Base-by-base conservation (phyloP, 1,140 invertebrate genomes). In the Aphelinus certus region DNA sequence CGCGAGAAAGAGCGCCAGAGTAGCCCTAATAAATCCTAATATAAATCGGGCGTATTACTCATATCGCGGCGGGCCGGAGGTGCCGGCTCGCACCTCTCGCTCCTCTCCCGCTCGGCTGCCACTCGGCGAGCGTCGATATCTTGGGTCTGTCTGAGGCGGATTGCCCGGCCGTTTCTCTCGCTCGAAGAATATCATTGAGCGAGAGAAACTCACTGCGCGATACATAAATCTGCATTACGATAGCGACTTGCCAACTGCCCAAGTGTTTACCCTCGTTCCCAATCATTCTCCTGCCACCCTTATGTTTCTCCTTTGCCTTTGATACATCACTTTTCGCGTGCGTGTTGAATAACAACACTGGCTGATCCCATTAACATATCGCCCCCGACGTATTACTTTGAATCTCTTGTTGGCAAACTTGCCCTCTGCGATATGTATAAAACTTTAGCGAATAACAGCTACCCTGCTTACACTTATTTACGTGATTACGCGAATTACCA, bases 11-110 rank as follows among this genome's bases (percentile, higher is more conserved):
- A 72, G 77, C 67, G 77, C 76, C 75, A 71, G 78, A 83, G 79
- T 78, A 80, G 79, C 78, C 80, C 83, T 86, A 83, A 87, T 87
- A 87, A 87, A 87, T 87, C 83, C 82, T 85, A 86, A 86, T 86
- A 86, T 82, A 83, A 83, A 86, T 85, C 85, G 83, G 81, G 82
- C 84, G 79, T 82, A 85, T 85, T 85, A 86, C 84, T 85, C 83
- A 86, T 86, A 86, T 83, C 79, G 26, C 26, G 26, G 26, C 26
- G 26, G 26, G 26, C 26, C 83, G 81, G 65, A 79, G 73, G 66
- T 77, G 70, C 78, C 55, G 60, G 49, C 66, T 76, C 77, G 78
- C 79, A 80, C 69, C 71, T 73, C 65, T 70, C 55, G 58, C 71
- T 70, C 60, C 9, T 45, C 43, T 61, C 60, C 2, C 42, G n/a